Evolutionary conservation across 2,113 vertebrate species (phyloP).

Genomic region (Apus apus): DNA sequence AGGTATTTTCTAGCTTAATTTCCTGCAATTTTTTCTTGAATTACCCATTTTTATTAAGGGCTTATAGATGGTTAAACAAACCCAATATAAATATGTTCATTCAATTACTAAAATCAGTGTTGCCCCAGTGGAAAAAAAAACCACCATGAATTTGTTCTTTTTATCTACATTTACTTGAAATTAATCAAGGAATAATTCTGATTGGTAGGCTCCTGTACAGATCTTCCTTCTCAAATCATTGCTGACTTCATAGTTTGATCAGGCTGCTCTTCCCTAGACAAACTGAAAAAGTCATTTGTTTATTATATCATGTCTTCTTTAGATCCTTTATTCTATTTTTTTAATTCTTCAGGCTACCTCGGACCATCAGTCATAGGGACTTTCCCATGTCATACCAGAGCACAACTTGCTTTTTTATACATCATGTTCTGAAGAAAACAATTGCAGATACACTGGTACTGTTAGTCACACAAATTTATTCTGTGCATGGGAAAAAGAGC

Average conservation of each 20-base stretch:
- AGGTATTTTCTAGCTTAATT: background rate
- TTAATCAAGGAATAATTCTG: background rate
- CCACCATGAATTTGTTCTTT: background rate
- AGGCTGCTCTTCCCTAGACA: background rate
- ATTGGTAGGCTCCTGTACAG: background rate
- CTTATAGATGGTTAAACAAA: background rate
- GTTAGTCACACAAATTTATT: background rate
- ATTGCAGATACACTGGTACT: background rate
- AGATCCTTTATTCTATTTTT: background rate
- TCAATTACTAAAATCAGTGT: background rate
- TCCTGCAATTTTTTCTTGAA: background rate
- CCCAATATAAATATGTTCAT: background rate
- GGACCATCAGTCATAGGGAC: background rate
- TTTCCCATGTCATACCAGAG: background rate
- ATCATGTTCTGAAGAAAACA: background rate
- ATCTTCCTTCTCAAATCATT: background rate
- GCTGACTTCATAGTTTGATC: background rate
- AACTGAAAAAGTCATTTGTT: background rate
- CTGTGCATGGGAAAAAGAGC: background rate
- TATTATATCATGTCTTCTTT: background rate
- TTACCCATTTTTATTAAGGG: background rate
- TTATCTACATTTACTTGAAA: background rate
- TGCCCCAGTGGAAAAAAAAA: background rate
- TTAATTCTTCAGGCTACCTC: background rate
- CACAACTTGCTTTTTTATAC: background rate